Percentiles rank a stretch among this genome's conserved stretches.
These are phyloP conservation scores for Polypterus bichir DNA, from an alignment of 2,113 vertebrate genomes.

Conservation along the genomic window DNA sequence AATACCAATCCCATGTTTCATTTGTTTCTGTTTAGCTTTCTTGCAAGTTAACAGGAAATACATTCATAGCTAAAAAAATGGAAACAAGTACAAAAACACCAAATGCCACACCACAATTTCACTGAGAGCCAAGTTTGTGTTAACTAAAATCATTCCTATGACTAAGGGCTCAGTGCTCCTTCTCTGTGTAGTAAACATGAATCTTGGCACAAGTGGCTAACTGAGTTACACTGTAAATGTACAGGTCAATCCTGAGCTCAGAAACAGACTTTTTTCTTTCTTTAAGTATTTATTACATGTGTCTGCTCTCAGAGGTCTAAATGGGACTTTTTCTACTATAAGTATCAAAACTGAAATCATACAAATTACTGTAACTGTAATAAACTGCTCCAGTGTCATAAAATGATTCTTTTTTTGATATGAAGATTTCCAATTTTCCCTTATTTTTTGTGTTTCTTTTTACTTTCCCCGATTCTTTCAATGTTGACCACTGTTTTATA, in stretches of 20 bases:
- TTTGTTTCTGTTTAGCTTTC: too few relatives aligned
- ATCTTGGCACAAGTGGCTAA: conserved; percentile 64
- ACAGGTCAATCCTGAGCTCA: conserved; percentile 57
- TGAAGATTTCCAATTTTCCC: too few relatives aligned
- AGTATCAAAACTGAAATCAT: too few relatives aligned
- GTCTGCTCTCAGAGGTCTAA: conserved; percentile 52
- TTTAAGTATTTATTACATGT: conserved; percentile 69
- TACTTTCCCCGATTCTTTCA: too few relatives aligned
- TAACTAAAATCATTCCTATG: conserved; percentile 40
- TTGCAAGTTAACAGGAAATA: too few relatives aligned
- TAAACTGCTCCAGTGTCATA: too few relatives aligned
- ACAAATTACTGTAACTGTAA: too few relatives aligned
- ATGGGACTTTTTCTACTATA: conserved; percentile 33
- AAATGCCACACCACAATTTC: conserved; percentile 33
- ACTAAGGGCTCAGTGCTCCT: conserved; percentile 45
- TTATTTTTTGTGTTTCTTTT: too few relatives aligned
- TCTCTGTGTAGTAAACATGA: conserved; percentile 67
- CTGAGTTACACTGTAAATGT: conserved; percentile 59
- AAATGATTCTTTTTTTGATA: too few relatives aligned
- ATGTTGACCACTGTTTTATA: too few relatives aligned
- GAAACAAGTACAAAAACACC: conserved; percentile 12
- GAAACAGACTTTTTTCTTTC: conserved; percentile 45
- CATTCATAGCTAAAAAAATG: conserved; percentile 3
- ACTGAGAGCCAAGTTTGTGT: conserved; percentile 36
- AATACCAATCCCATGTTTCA: too few relatives aligned